phyloP scores from a whole-genome alignment of 2,113 vertebrate genomes.

The Catharus minimus region DNA sequence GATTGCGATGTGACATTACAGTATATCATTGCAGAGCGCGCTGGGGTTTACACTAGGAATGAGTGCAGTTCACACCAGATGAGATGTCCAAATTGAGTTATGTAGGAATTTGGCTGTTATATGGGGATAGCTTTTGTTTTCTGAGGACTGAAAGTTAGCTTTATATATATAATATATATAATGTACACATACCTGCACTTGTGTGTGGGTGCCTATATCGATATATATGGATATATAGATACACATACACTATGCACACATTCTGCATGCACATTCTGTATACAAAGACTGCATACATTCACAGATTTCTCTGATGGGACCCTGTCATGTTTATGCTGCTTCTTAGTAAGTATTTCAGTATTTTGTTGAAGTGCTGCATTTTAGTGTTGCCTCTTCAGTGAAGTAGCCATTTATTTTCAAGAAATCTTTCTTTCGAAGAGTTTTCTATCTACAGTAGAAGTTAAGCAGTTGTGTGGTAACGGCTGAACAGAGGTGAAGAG shows the following conservation, averaged over 20 bases:
- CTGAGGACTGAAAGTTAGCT: conserved; percentile 83
- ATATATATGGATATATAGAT: conserved; percentile 21
- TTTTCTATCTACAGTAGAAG: fast-evolving
- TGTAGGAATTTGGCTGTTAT: conserved; percentile 92
- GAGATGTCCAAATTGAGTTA: conserved; percentile 96
- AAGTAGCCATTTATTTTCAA: neutral
- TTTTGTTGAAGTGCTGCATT: neutral
- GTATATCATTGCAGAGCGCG: conserved; percentile 91
- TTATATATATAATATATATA: conserved; percentile 77
- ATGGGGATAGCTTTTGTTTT: conserved; percentile 89
- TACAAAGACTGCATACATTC: neutral
- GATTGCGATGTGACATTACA: conserved; percentile 95
- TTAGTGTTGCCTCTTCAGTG: neutral
- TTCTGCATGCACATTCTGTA: neutral
- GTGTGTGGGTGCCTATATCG: conserved; percentile 52
- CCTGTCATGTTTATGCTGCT: neutral
- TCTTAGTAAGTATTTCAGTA: neutral
- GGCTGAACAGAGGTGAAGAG: neutral
- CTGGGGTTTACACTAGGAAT: conserved; percentile 84
- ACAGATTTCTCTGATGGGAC: neutral
- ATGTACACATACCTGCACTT: conserved; percentile 60
- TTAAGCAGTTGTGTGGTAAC: neutral
- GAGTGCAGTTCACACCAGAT: conserved; percentile 89
- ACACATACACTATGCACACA: neutral
- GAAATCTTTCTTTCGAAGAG: neutral